Base-by-base conservation (phyloP, 2,113 vertebrate genomes). In the Tupaia tana region DNA sequence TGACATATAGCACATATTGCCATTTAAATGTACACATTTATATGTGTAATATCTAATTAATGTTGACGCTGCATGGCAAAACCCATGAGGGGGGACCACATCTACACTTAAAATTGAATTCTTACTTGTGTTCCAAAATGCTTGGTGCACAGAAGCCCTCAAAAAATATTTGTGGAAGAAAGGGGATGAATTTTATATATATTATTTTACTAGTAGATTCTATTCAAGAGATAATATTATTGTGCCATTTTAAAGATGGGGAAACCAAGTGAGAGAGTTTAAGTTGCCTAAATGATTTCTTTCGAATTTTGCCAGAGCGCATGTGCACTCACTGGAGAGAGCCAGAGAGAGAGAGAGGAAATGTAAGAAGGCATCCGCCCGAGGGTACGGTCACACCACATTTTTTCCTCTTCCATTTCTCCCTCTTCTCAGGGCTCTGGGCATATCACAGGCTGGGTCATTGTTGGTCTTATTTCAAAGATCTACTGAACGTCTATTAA, bases 81-180 rank as follows among this genome's bases (percentile, higher is more conserved):
- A 92, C 92, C 56, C 22, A 63, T 15, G 27, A 67, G 27, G 81
- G 6, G 5, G 66, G 20, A 16, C 20, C 29, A 92, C 24, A 54
- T 83, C 59, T 79, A 25, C 43, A 59, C 59, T 92, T 19, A 58
- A 73, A 91, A 78, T 70, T 91, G 22, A 86, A 93, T 79, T 16
- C 52, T 84, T 75, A 73, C 14, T 86, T 94, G 59, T 86, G 43
- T 95, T 96, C 34, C 43, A 86, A 91, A 91, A 61, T 58, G 59
- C 19, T 71, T 73, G n/a, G 59, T 9, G 74, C 4, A 67, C 25
- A 59, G 56, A 71, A 56, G 0, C 16, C 61, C 25, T 92, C 31
- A 80, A 79, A 92, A 93, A 74, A 34, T 56, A 66, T 75, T 77
- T 88, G 8, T 73, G 63, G 69, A 56, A 74, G 94, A 43, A 79